A percentile compares a stretch with the other conserved stretches of the same genome.
phyloP scores from a whole-genome alignment of 1,140 invertebrate species.

The Drosophila burlai region DNA sequence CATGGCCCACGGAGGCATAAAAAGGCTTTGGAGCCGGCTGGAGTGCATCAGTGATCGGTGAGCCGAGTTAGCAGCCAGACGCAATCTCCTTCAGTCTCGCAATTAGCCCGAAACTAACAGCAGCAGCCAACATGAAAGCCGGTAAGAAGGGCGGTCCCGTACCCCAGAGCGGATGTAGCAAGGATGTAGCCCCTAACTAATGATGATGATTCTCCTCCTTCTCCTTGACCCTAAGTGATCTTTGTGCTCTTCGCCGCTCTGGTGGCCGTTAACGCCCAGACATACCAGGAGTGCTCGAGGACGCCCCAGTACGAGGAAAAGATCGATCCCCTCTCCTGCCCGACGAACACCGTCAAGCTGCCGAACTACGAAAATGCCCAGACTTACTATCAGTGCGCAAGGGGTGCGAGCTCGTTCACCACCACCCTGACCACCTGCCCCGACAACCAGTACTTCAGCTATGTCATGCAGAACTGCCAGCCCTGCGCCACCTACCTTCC shows the following conservation, averaged over 20 bases:
- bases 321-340: slow-evolving; percentile 31
- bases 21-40: slow-evolving; percentile 47
- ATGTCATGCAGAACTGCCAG: slow-evolving; percentile 34
- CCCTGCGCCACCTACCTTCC: slow-evolving; percentile 48
- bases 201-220: background rate
- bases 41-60: slow-evolving; percentile 61
- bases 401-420: accelerated
- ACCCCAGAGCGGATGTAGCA: slow-evolving; percentile 12
- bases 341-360: slow-evolving; percentile 14
- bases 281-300: background rate
- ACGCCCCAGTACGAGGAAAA: slow-evolving; percentile 35
- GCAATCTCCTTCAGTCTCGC: slow-evolving; percentile 21
- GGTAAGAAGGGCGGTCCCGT: slow-evolving; percentile 60
- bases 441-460: slow-evolving; percentile 34
- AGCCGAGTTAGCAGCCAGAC: slow-evolving; percentile 57
- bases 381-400: slow-evolving; percentile 41
- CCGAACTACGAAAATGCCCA: slow-evolving; percentile 56
- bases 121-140: slow-evolving; percentile 54
- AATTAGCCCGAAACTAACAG: slow-evolving; percentile 21
- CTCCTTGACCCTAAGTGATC: slow-evolving; percentile 41
- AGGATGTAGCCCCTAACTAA: slow-evolving; percentile 15
- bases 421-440: background rate
- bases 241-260: slow-evolving; percentile 49
- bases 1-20: slow-evolving; percentile 53
- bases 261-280: slow-evolving; percentile 49